Conservation (phyloP, 2,888 invertebrate genomes). For the Pimpla rufipes region DNA sequence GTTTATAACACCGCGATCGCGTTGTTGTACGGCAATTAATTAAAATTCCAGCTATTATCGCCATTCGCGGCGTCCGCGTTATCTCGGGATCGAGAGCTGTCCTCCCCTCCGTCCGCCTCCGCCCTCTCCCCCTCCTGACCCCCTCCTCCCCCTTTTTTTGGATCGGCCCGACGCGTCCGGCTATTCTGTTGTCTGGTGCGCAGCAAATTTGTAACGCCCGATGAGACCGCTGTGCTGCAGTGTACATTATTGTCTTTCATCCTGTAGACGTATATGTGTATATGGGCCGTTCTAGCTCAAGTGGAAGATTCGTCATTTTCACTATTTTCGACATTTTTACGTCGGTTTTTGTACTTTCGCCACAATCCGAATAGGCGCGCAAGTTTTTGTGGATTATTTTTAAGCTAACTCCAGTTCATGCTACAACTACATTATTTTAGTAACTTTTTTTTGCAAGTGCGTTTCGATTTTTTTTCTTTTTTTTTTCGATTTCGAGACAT, state of each 20-base stretch:
- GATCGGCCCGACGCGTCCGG: constrained; percentile 55
- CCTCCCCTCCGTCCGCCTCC: constrained; percentile 56
- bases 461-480: too few species aligned
- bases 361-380: too few species aligned
- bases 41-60: constrained; percentile 76
- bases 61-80: constrained; percentile 63
- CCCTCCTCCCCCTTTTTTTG: constrained; percentile 56
- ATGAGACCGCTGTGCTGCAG: constrained; percentile 33
- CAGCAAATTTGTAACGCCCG: constrained; percentile 50
- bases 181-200: constrained; percentile 51
- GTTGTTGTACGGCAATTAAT: constrained; percentile 75
- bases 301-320: too few species aligned
- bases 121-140: constrained; percentile 24
- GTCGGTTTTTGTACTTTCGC: too few species aligned
- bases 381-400: too few species aligned
- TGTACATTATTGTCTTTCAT: constrained; percentile 13
- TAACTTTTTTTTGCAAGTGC: too few species aligned
- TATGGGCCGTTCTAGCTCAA: too few species aligned
- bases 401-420: too few species aligned
- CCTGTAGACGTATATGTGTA: neutral
- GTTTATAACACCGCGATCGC: constrained; percentile 55
- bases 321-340: too few species aligned
- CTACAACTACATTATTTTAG: too few species aligned
- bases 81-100: constrained; percentile 67
- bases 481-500: too few species aligned